Conservation (phyloP, 2,113 vertebrate genomes). For the Potamarius usumacintae region DNA sequence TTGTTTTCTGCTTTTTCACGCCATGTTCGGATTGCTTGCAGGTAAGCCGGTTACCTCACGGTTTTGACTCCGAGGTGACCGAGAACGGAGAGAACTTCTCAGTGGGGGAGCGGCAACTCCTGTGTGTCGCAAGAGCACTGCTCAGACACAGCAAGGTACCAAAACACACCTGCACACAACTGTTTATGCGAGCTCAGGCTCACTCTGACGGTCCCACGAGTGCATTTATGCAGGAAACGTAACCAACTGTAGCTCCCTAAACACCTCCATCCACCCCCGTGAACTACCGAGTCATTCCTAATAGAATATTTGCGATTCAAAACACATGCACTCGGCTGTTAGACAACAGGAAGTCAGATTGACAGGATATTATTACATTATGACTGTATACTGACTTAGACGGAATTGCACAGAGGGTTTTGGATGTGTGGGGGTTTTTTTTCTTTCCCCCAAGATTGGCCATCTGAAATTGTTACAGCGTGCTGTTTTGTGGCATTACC, state of each 20-base stretch:
- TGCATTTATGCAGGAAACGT: constrained; percentile 18
- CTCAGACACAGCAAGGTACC: constrained; percentile 80
- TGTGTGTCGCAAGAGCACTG: constrained; percentile 79
- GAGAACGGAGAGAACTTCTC: constrained; percentile 84
- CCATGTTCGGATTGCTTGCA: constrained; percentile 53
- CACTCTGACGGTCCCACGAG: background rate
- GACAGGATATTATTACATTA: constrained; percentile 3
- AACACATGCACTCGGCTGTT: background rate
- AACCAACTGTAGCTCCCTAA: background rate
- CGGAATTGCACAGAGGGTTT: background rate
- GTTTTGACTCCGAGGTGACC: constrained; percentile 73
- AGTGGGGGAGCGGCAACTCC: constrained; percentile 77
- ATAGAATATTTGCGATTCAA: constrained; percentile 26
- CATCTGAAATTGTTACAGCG: background rate
- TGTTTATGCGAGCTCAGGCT: constrained; percentile 32
- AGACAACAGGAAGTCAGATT: constrained; percentile 10
- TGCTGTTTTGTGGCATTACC: constrained; percentile 5
- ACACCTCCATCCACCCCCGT: background rate
- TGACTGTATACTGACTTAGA: background rate
- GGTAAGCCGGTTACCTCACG: constrained; percentile 74
- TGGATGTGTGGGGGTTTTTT: background rate
- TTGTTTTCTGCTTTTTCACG: background rate
- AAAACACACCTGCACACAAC: constrained; percentile 16
- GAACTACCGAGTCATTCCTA: background rate
- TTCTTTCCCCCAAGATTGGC: background rate